Evolutionary conservation across 2,888 invertebrate species (phyloP).

Genomic region (Spisula solida): DNA sequence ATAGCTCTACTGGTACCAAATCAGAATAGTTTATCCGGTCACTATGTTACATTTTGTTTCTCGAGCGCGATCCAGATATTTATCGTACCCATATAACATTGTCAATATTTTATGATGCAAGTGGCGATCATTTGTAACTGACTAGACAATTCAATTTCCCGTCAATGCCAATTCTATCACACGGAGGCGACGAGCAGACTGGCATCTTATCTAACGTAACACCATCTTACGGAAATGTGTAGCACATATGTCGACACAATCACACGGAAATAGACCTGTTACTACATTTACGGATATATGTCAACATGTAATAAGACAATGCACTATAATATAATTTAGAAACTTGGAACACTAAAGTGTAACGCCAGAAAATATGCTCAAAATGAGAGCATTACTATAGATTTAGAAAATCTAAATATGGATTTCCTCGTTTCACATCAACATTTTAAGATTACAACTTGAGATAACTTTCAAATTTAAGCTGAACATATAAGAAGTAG

Average conservation of each 20-base stretch:
- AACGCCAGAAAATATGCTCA: background rate
- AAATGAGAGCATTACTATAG: too few species aligned
- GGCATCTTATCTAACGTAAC: constrained; percentile 17
- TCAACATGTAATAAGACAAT: too few species aligned
- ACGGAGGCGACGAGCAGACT: constrained; percentile 30
- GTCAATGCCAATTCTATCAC: constrained; percentile 47
- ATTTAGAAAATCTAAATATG: too few species aligned
- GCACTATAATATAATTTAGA: too few species aligned
- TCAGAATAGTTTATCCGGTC: constrained; percentile 42
- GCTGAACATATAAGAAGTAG: too few species aligned
- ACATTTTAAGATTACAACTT: too few species aligned
- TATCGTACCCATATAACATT: constrained; percentile 51
- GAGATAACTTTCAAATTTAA: too few species aligned
- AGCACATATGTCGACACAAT: background rate
- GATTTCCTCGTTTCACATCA: too few species aligned
- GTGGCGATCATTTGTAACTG: constrained; percentile 29
- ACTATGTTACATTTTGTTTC: constrained; percentile 36
- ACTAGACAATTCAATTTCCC: constrained; percentile 55
- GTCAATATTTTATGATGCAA: constrained; percentile 61
- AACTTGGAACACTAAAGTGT: too few species aligned
- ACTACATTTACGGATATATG: background rate
- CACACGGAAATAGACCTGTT: constrained; percentile 3
- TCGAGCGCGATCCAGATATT: constrained; percentile 4
- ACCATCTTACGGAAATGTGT: background rate
- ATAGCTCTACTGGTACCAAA: constrained; percentile 39